phyloP scores from a whole-genome alignment of 2,888 invertebrate genomes.

The Cephus pygmeus region DNA sequence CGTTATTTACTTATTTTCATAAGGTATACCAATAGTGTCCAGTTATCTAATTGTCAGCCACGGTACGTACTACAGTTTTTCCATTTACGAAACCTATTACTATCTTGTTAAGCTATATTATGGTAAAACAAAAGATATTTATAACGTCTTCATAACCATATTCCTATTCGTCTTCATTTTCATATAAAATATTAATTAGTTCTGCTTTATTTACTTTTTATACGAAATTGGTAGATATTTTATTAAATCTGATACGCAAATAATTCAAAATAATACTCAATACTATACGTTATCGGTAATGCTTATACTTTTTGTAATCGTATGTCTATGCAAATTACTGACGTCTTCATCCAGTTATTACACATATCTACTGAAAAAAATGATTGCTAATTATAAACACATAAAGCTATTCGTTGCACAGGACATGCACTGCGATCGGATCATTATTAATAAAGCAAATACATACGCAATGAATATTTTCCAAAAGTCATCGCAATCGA shows the following conservation, averaged over 20 bases:
- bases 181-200: not conserved
- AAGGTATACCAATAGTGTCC: not conserved
- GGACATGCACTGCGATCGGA: too few species aligned
- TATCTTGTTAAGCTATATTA: not conserved
- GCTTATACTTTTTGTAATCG: not conserved
- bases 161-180: not conserved
- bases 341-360: not conserved
- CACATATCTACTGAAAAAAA: not conserved
- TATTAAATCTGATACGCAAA: not conserved
- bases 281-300: not conserved
- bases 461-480: not conserved
- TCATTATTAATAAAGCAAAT: too few species aligned
- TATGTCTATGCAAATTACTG: not conserved
- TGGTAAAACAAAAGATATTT: too few species aligned
- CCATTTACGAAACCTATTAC: not conserved
- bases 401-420: too few species aligned
- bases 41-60: not conserved
- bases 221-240: too few species aligned
- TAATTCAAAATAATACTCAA: not conserved
- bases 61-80: not conserved
- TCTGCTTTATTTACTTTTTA: not conserved
- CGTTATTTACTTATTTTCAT: not conserved
- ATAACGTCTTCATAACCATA: too few species aligned
- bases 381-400: too few species aligned
- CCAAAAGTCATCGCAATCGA: not conserved